Base-by-base conservation (phyloP, 2,888 invertebrate species). In the Coleophora flavipennella region DNA sequence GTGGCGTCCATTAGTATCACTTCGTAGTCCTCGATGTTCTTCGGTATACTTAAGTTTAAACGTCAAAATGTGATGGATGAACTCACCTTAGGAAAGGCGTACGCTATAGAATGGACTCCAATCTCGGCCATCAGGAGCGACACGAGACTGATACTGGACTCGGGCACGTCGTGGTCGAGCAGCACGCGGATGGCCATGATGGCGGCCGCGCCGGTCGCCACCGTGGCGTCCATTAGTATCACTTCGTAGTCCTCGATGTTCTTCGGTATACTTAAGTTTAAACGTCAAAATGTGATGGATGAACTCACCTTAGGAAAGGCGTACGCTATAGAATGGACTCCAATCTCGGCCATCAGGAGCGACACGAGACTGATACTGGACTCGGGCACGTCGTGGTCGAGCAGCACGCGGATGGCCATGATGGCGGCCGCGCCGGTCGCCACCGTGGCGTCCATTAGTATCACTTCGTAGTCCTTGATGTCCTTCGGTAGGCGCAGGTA, bases 181-280 rank as follows among this genome's bases (percentile, higher is more conserved):
- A 97, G 96, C 3, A 97, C 96, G 61, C 97, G 97, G 41, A 94
- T 93, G 75, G 95, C 94, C 0, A 97, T 96, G 96, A 97, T 97
- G 11, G 98, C 81, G 20, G 98, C 81, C 1, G 96, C 96, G 10
- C 95, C 92, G 27, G 27, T 27, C 7, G 27, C 27, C 27, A 27
- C 27, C 27, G 27, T 27, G 27, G 27, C 27, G 27, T 27, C 27
- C 27, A 27, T 27, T 51, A 98, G 86, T 38, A 93, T 88, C 53
- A 98, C 97, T 68, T 95, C 93, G 53, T 93, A 90, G 68, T 97
- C 96, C 2, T 92, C 92, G 6, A 27, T 27, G 27, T 27, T 9
- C 27, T 27, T 27, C 27, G 27, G 27, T 6, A 27, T 6, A 6
- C 27, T 6, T 9, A 27, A 9, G 27, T 27, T 8, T 6, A 8